Evolutionary conservation across 2,113 vertebrate genomes (phyloP).

Genomic region (Crypturellus undulatus): DNA sequence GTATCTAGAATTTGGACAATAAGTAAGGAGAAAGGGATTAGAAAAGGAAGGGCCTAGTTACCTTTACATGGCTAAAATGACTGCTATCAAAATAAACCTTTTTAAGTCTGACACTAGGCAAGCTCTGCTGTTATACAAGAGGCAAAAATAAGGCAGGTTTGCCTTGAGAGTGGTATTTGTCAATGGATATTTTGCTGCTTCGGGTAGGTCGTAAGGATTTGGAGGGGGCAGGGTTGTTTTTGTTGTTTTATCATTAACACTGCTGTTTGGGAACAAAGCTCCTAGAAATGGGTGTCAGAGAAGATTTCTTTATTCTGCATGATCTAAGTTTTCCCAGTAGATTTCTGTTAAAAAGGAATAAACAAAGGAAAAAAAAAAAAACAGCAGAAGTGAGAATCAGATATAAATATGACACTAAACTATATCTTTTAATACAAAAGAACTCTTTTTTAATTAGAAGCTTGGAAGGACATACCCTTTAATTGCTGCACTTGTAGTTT

Average conservation of each 20-base stretch:
- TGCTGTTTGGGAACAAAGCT: constrained; percentile 57
- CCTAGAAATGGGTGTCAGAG: constrained; percentile 19
- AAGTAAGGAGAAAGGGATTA: neutral
- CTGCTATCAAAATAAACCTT: neutral
- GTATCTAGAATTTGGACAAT: neutral
- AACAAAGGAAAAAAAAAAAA: neutral
- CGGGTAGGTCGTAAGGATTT: neutral
- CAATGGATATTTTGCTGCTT: neutral
- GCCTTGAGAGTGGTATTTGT: neutral
- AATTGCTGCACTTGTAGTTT: constrained; percentile 81
- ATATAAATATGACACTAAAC: constrained; percentile 63
- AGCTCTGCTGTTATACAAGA: neutral
- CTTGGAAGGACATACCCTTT: constrained; percentile 79
- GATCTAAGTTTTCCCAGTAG: constrained; percentile 37
- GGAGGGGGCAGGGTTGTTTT: neutral
- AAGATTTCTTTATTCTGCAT: constrained; percentile 52
- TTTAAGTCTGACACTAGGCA: neutral
- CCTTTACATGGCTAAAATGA: neutral
- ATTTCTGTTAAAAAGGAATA: constrained; percentile 39
- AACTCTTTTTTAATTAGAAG: constrained; percentile 77
- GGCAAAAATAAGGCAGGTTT: neutral
- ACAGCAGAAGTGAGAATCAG: constrained; percentile 41
- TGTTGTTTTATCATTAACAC: constrained; percentile 32
- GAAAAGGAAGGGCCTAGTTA: neutral
- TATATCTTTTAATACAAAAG: constrained; percentile 68